Base-by-base conservation (phyloP, 1,140 invertebrate species). In the Dendroctonus ponderosae region DNA sequence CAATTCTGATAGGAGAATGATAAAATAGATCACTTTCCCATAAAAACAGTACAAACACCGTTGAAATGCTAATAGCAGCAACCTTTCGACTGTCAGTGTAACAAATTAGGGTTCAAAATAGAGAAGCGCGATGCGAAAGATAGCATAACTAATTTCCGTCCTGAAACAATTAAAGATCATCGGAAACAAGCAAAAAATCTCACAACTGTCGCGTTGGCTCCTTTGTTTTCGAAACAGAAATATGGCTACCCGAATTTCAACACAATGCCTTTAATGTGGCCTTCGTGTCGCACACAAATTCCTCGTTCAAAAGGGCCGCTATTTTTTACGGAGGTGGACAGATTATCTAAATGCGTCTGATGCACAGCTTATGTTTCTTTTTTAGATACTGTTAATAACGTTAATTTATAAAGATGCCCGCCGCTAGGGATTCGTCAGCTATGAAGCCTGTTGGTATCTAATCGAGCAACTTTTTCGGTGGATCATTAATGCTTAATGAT, bases 91-190 rank as follows among this genome's bases (percentile, higher is more conserved):
- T 61, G 58, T 61, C 44, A 61, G 44, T 37, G 26, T 62, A 62
- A 62, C 60, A 62, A 62, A 62, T 62, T 62, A 62, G 60, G 60
- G 60, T 62, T 53, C 40, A 43, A 62, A 48, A 62, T 52, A 62
- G 49, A 62, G 49, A 62, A 52, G 40, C 38, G 60, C 26, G 26
- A 26, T 43, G 4, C 6, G 15, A 53, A 8, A 52, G 60, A 62
- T 62, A 62, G 43, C 40, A 53, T 53, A 62, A 53, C 60, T 62
- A 62, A 62, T 62, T 52, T 62, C 26, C 12, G 60, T 62, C 50
- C 50, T 62, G 26, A 62, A 62, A 62, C 60, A 62, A 62, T 62
- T 62, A 62, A 62, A 43, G 14, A 52, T 62, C 60, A 14, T 40
- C 60, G 38, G 38, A 26, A 62, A 62, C 60, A 62, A 62, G 60